Percentiles rank a stretch among this genome's conserved stretches.
Evolutionary conservation across 2,888 invertebrate genomes (phyloP).

Genomic region (Fragum fragum): DNA sequence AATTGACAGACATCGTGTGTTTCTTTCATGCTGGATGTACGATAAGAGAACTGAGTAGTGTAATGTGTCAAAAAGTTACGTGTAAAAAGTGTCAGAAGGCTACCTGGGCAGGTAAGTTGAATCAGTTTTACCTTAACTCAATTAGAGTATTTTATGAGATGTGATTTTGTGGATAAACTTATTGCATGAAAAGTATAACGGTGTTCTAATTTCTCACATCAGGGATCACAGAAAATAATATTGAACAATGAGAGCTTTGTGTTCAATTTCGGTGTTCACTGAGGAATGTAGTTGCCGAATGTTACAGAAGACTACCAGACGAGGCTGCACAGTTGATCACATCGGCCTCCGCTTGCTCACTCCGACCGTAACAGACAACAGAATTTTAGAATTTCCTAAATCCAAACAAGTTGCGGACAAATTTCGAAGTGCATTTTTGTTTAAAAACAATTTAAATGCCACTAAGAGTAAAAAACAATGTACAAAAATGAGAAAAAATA

Average conservation of each 20-base stretch:
- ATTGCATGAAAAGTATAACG: conserved; percentile 11
- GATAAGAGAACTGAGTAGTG: neutral
- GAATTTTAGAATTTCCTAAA: neutral
- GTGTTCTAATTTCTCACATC: conserved; percentile 38
- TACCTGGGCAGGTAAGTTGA: conserved; percentile 70
- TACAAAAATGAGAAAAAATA: too few species aligned
- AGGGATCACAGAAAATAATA: neutral
- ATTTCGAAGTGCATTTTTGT: too few species aligned
- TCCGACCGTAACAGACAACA: too few species aligned
- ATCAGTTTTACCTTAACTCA: neutral
- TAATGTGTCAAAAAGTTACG: conserved; percentile 70
- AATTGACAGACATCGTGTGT: neutral
- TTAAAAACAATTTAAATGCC: too few species aligned
- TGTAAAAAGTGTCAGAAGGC: conserved; percentile 70
- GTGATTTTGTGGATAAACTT: neutral
- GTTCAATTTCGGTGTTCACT: neutral
- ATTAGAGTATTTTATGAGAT: neutral
- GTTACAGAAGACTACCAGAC: too few species aligned
- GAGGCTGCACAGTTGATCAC: too few species aligned
- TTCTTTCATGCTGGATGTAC: neutral
- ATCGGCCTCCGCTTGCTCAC: too few species aligned
- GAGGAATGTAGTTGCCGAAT: neutral
- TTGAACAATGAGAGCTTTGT: conserved; percentile 15
- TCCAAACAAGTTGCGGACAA: neutral
- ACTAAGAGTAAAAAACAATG: too few species aligned